Evolutionary conservation across 2,888 invertebrate genomes (phyloP).

Genomic region (Nemotelus nigrinus): DNA sequence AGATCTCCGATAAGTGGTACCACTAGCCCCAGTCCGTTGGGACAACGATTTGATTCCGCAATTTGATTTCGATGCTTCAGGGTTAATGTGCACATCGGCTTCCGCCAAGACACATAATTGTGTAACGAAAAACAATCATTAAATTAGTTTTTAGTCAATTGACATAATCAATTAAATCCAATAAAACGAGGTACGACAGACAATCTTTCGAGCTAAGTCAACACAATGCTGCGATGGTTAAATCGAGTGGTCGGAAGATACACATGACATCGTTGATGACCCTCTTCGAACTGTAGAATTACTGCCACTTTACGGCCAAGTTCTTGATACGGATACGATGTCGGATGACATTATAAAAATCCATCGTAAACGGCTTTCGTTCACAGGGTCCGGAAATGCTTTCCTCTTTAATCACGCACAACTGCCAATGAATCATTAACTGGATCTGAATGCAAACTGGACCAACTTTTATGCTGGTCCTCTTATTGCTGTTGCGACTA

Average conservation of each 20-base stretch:
- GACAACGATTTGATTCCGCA: too few species aligned
- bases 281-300: not conserved
- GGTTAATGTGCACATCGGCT: not conserved
- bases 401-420: slow-evolving; percentile 18
- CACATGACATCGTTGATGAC: not conserved
- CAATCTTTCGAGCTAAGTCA: not conserved
- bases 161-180: slow-evolving; percentile 29
- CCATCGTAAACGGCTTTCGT: slow-evolving; percentile 5
- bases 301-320: slow-evolving; percentile 3
- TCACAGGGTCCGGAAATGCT: slow-evolving; percentile 22
- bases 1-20: too few species aligned
- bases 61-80: not conserved
- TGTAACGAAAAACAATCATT: not conserved
- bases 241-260: not conserved
- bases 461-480: slow-evolving; percentile 1
- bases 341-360: slow-evolving; percentile 10
- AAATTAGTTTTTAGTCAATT: slow-evolving; percentile 35
- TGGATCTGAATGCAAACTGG: not conserved
- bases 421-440: not conserved
- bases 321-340: not conserved
- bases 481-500: slow-evolving; percentile 1
- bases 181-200: not conserved
- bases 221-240: too few species aligned
- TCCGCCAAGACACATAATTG: not conserved
- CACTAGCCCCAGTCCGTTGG: too few species aligned